Base-by-base conservation (phyloP, 2,797 vertebrate species). In the Acanthopagrus latus region DNA sequence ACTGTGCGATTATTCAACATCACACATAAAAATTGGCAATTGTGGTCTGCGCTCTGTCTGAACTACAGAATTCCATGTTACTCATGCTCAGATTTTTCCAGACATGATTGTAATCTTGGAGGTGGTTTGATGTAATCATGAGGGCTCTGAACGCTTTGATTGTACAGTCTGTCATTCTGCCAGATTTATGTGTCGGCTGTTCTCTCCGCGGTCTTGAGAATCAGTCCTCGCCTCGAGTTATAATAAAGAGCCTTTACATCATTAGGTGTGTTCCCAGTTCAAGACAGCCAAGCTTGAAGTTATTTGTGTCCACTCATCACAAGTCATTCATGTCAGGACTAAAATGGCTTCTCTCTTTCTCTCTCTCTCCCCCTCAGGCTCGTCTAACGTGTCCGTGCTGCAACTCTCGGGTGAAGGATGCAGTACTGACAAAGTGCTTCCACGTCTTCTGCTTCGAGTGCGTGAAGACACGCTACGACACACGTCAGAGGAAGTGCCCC, bases 381-480 rank as follows among this genome's bases (percentile, higher is more conserved):
- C 96, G 97, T 1, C 93, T 99, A 86, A 99, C 97, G 0, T 99
- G 98, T 87, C 98, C 97, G 0, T 99, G 98, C 95, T 99, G 98
- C 85, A 99, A 99, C 91, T 98, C 97, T 55, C 97, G 97, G 43
- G 97, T 98, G 80, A 99, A 99, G 94, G 98, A 99, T 0, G 97
- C 97, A 0, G 97, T 99, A 0, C 95, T 99, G 76, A 99, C 98
- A 5, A 99, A 99, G 92, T 99, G 98, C 91, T 99, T 99, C 88
- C 98, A 99, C 0, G 97, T 99, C 52, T 99, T 99, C 95, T 99
- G 98, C 93, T 99, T 99, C 1, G 97, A 99, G 92, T 99, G 98
- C 2, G 97, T 99, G 21, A 99, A 99, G 90, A 99, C 97, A 0
- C 97, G 98, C 71, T 99, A 98, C 1, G 97, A 99, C 93, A 99